Evolutionary conservation across 2,797 vertebrate genomes (phyloP).

Genomic region (Emys orbicularis): DNA sequence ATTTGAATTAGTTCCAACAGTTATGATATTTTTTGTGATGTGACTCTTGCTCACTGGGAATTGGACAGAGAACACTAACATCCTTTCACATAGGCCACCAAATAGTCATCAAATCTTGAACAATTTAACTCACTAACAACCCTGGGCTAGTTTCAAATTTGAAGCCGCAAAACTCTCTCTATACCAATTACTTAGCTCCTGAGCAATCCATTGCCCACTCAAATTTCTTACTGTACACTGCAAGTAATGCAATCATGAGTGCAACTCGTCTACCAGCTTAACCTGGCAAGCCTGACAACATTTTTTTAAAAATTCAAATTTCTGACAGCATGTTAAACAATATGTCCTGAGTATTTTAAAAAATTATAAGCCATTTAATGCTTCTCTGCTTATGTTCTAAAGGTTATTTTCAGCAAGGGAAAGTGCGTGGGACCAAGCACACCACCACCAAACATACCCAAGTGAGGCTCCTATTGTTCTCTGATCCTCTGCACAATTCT

Average conservation of each 20-base stretch:
- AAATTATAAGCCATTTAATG: neutral
- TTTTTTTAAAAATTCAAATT: too few species aligned
- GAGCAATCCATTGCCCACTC: neutral
- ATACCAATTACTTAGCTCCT: neutral
- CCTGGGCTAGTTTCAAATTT: neutral
- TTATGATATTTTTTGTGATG: neutral
- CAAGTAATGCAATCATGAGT: neutral
- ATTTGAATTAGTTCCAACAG: neutral
- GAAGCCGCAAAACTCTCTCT: neutral
- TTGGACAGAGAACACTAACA: neutral
- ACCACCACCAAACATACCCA: too few species aligned
- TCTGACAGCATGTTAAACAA: too few species aligned
- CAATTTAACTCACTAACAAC: neutral
- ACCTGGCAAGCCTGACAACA: too few species aligned
- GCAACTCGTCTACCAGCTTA: neutral
- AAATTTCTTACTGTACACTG: neutral
- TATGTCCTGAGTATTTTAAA: too few species aligned
- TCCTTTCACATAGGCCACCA: neutral
- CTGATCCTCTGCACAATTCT: neutral
- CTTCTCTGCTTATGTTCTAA: neutral
- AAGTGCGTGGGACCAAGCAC: neutral
- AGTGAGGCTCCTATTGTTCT: neutral
- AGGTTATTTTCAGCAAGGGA: neutral
- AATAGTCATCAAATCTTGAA: neutral
- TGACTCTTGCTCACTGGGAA: neutral